Evolutionary conservation across 2,113 vertebrate genomes (phyloP).

Genomic region (Tupaia chinensis): DNA sequence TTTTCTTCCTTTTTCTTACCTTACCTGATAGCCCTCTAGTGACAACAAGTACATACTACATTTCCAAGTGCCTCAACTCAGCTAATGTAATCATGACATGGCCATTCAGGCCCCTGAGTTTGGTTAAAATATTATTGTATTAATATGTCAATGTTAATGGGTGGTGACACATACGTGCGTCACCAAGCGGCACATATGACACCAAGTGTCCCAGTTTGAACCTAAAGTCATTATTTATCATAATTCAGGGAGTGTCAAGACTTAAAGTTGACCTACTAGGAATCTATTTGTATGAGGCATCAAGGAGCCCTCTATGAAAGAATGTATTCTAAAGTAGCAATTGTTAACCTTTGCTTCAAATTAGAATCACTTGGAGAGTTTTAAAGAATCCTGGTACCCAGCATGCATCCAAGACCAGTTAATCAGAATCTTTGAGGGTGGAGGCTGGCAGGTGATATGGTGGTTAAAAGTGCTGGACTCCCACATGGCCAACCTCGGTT

Average conservation of each 20-base stretch:
- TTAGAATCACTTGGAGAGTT: constrained; percentile 5
- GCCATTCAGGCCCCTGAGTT: not conserved
- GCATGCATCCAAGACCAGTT: not conserved
- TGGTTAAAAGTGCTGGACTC: no score
- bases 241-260: constrained; percentile 41
- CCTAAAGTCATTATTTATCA: not conserved
- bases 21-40: constrained; percentile 61
- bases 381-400: not conserved
- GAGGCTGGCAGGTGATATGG: not conserved
- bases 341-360: not conserved
- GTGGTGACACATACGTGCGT: not conserved
- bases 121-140: constrained; percentile 47
- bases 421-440: constrained; percentile 41
- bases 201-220: not conserved
- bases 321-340: constrained; percentile 2
- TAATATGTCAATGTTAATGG: constrained; percentile 48
- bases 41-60: constrained; percentile 56
- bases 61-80: constrained; percentile 17
- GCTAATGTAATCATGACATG: constrained; percentile 20
- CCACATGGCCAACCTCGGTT: no score
- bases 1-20: constrained; percentile 48
- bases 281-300: constrained; percentile 25
- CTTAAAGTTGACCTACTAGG: constrained; percentile 30
- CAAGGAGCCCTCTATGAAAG: not conserved
- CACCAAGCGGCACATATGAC: no score